These are phyloP conservation scores for Eristalis tenax DNA, from an alignment of 2,888 invertebrate genomes.

Conservation along the genomic window DNA sequence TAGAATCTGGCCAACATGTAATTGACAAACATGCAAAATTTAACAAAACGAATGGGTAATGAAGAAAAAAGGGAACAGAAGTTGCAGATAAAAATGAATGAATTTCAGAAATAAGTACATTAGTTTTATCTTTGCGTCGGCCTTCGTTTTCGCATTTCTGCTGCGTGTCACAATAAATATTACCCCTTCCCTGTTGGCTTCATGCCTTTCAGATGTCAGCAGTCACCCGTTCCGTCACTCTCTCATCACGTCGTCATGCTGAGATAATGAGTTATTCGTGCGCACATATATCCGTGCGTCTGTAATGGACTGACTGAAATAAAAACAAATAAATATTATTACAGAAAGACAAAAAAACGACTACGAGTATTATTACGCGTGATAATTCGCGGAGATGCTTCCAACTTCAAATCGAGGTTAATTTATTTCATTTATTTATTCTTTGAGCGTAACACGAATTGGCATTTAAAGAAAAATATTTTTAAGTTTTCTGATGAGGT, in stretches of 20 bases:
- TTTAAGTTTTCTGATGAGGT: background rate
- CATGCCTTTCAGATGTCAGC: background rate
- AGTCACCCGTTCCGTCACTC: conserved; percentile 12
- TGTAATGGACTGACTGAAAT: conserved; percentile 9
- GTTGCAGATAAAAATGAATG: conserved; percentile 53
- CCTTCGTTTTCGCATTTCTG: conserved; percentile 66
- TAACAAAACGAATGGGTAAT: conserved; percentile 55
- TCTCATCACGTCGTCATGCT: conserved; percentile 50
- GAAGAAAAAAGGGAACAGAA: conserved; percentile 44
- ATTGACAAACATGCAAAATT: conserved; percentile 60
- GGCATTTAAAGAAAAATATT: background rate
- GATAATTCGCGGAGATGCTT: conserved; percentile 46
- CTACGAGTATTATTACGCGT: conserved; percentile 9
- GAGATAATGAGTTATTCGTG: conserved; percentile 60
- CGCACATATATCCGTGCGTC: conserved; percentile 19
- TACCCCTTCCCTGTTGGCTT: background rate
- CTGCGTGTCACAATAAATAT: conserved; percentile 67
- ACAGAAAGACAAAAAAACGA: background rate
- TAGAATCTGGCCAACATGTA: conserved; percentile 42
- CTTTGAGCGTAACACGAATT: background rate
- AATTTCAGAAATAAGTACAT: conserved; percentile 72
- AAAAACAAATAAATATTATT: conserved; percentile 19
- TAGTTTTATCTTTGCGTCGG: conserved; percentile 73
- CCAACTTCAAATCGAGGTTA: conserved; percentile 18
- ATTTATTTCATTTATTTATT: conserved; percentile 2